Conservation (phyloP, 2,113 vertebrate genomes). For the Gopherus evgoodei region DNA sequence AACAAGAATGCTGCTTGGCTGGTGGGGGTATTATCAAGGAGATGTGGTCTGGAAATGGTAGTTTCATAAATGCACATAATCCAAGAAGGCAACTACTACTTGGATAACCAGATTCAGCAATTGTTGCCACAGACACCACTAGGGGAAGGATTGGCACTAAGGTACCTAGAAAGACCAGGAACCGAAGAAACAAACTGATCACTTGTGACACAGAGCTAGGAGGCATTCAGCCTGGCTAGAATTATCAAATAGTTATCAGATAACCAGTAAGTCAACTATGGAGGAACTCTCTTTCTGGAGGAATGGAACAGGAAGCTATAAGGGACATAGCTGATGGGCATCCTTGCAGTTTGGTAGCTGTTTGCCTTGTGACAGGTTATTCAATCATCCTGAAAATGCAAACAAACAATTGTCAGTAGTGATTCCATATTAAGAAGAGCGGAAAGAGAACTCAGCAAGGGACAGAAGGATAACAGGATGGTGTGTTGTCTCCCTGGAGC, state of each 20-base stretch:
- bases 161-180: background rate
- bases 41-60: background rate
- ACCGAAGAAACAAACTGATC: conserved; percentile 26
- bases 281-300: background rate
- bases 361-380: background rate
- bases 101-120: background rate
- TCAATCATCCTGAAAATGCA: background rate
- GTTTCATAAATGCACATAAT: background rate
- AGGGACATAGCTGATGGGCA: background rate
- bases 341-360: background rate
- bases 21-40: background rate
- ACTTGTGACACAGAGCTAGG: background rate
- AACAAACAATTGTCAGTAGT: background rate
- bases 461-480: fast-evolving
- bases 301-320: background rate
- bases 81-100: background rate
- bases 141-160: background rate
- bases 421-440: background rate
- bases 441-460: background rate
- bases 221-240: background rate
- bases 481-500: background rate
- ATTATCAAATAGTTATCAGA: conserved; percentile 8
- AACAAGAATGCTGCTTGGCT: background rate
- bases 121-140: background rate
- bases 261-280: background rate